Conservation (phyloP, 1,140 invertebrate species). For the Papilio machaon region DNA sequence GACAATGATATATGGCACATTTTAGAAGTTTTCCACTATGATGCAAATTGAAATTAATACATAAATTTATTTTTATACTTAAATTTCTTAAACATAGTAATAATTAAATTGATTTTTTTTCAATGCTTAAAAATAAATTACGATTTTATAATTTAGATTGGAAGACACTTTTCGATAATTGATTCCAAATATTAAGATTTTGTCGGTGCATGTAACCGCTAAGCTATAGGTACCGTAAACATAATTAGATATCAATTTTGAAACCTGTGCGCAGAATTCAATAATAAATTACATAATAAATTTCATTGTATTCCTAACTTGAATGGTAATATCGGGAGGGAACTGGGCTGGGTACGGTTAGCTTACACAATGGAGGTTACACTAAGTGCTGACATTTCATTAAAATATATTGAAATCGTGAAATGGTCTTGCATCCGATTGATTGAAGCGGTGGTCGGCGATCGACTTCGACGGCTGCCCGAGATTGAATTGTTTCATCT, state of each 20-base stretch:
- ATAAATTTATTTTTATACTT: too few relatives aligned
- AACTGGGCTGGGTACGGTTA: conserved; percentile 47
- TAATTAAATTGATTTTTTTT: too few relatives aligned
- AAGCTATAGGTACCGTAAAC: neutral
- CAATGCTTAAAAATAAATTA: neutral
- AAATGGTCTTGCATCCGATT: conserved; percentile 74
- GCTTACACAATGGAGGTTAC: conserved; percentile 71
- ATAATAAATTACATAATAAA: conserved; percentile 31
- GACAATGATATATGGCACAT: too few relatives aligned
- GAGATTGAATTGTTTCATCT: conserved; percentile 72
- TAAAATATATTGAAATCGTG: conserved; percentile 80
- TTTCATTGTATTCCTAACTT: conserved; percentile 51
- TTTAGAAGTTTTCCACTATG: neutral
- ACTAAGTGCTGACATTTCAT: conserved; percentile 77
- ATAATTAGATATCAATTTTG: conserved; percentile 30
- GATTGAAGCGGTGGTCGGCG: conserved; percentile 65
- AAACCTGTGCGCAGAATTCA: conserved; percentile 27
- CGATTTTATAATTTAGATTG: neutral
- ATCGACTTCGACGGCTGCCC: conserved; percentile 60
- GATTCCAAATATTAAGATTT: neutral
- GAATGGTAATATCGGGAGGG: conserved; percentile 49
- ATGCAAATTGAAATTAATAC: neutral
- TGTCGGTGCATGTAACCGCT: neutral
- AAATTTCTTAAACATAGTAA: too few relatives aligned
- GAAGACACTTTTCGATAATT: neutral